Percentiles rank a stretch among this genome's conserved stretches.
Conservation (phyloP, 2,888 invertebrate genomes). For the Drosophila helvetica region DNA sequence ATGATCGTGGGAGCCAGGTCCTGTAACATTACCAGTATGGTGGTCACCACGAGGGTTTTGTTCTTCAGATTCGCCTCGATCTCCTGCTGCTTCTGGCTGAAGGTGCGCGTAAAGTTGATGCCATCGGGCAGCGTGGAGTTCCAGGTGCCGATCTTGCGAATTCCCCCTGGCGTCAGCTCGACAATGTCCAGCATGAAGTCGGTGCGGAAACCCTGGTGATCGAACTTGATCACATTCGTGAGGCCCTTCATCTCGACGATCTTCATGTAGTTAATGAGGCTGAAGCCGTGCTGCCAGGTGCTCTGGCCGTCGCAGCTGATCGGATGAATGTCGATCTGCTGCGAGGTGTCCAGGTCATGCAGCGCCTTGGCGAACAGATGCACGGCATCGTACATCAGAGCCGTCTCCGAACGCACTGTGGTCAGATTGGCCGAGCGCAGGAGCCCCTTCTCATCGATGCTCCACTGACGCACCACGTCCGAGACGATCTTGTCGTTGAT, state of each 20-base stretch:
- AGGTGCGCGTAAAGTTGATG: conserved; percentile 93
- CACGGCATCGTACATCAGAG: conserved; percentile 98
- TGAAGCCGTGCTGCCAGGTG: conserved; percentile 97
- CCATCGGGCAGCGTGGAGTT: conserved; percentile 90
- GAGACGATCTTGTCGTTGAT: conserved; percentile 94
- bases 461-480: conserved; percentile 92
- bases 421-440: conserved; percentile 84
- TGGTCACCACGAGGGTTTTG: conserved; percentile 95
- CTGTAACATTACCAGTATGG: conserved; percentile 89
- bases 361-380: conserved; percentile 96
- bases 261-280: conserved; percentile 98
- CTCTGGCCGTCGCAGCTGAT: conserved; percentile 94
- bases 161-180: conserved; percentile 92
- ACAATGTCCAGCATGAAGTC: conserved; percentile 96
- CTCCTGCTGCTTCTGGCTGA: conserved; percentile 93
- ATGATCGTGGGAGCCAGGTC: neutral
- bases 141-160: conserved; percentile 94
- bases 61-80: conserved; percentile 96
- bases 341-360: conserved; percentile 94
- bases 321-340: conserved; percentile 94
- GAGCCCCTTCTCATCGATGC: conserved; percentile 89
- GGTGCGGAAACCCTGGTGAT: conserved; percentile 96
- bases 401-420: conserved; percentile 90
- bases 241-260: conserved; percentile 97
- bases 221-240: conserved; percentile 96